These are phyloP conservation scores for Troides oblongomaculatus DNA, from an alignment of 2,888 invertebrate genomes.

Conservation along the genomic window DNA sequence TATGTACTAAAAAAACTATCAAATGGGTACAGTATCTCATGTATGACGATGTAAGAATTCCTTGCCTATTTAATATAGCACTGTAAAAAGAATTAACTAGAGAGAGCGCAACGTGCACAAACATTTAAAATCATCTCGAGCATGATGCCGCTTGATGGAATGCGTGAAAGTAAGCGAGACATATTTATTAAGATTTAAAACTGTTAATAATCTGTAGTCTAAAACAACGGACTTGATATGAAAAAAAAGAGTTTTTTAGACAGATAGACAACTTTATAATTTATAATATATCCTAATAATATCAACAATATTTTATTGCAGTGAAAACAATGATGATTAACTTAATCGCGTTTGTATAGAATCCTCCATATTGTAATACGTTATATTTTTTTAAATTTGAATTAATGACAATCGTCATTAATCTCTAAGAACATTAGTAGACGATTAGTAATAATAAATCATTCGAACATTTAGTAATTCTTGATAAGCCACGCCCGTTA, in stretches of 20 bases:
- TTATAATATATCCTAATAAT: neutral
- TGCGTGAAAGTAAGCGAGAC: slow-evolving; percentile 28
- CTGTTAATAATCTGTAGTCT: slow-evolving; percentile 13
- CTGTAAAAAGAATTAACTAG: slow-evolving; percentile 14
- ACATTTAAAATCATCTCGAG: slow-evolving; percentile 25
- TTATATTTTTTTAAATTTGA: neutral
- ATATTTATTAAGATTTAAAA: slow-evolving; percentile 25
- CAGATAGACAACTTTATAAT: neutral
- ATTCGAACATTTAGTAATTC: neutral
- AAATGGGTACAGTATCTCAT: slow-evolving; percentile 1
- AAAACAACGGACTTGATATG: slow-evolving; percentile 11
- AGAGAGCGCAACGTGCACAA: slow-evolving; percentile 25
- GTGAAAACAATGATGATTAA: neutral
- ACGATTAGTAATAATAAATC: neutral
- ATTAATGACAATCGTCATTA: neutral
- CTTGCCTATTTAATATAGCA: slow-evolving; percentile 17
- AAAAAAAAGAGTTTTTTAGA: slow-evolving; percentile 1
- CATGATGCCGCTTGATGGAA: slow-evolving; percentile 28
- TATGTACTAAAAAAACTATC: neutral
- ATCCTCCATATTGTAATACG: neutral
- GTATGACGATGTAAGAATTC: slow-evolving; percentile 20
- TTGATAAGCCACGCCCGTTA: slow-evolving; percentile 12
- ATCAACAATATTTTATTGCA: too few relatives aligned
- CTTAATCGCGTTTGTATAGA: neutral
- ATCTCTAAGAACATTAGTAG: neutral